Evolutionary conservation across 2,113 vertebrate species (phyloP), one percentile per base, ranked within the genome.

Genomic region (Sceloporus tristichus): DNA sequence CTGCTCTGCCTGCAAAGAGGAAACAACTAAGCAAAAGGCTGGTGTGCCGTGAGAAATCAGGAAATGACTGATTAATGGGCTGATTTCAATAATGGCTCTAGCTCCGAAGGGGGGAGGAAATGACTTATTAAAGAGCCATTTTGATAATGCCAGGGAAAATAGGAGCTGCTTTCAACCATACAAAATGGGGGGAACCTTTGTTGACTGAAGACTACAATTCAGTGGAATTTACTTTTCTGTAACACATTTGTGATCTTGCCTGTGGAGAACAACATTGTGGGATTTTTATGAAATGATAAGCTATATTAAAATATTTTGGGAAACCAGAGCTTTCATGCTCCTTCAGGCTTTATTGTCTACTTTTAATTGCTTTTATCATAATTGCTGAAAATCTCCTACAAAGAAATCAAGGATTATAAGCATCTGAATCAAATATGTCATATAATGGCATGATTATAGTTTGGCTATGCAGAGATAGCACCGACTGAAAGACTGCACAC

Each of bases 1-100:
- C n/a, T 23, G 5, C 48, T 84, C 27, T 84, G 48, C 48, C 19
- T 84, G 66, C 66, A 71, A 71, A 70, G 27, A 53, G 81, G 42
- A 83, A 71, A 84, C 48, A 71, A 48, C 42, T 71, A 84, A 34
- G 16, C 53, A 84, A 53, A 84, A 71, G 29, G 70, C 29, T 84
- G 42, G 68, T 84, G n/a, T 84, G 68, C 82, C 82, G 73, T 27
- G 68, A 84, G 29, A 73, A 54, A 73, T 84, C 19, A 84, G 53
- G 68, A 73, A 73, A 73, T 84, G 42, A 70, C 53, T 73, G 82
- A 73, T 84, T 73, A 84, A 56, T 54, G 19, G 29, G 70, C 38
- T 21, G 27, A 73, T 73, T 84, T 84, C 68, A 73, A 34, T 54
- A 54, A 71, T 73, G 82, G 82, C 70, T n/a, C 16, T 71, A 48